Percentiles rank a stretch among this genome's conserved stretches.
These are phyloP conservation scores for Octomys mimax DNA, from an alignment of 2,797 vertebrate genomes.

Conservation along the genomic window DNA sequence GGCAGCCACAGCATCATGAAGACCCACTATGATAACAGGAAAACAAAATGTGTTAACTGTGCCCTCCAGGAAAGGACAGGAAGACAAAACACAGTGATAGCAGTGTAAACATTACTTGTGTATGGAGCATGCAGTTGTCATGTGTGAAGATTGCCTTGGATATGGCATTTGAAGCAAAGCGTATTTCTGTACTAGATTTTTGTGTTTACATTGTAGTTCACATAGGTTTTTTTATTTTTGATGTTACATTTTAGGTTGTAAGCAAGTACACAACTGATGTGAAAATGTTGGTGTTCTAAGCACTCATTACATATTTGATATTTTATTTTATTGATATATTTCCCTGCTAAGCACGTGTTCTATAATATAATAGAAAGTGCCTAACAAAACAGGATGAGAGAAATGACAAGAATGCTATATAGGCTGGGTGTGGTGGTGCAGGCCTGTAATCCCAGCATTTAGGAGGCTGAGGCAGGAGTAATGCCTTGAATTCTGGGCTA, in stretches of 20 bases:
- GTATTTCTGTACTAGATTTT: neutral
- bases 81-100: neutral
- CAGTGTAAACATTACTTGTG: neutral
- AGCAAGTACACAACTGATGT: neutral
- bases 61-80: neutral
- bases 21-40: neutral
- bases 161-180: neutral
- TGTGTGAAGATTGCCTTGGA: neutral
- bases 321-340: neutral
- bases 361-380: neutral
- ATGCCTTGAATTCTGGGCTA: too few species aligned
- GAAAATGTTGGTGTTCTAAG: neutral
- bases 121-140: neutral
- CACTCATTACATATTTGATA: neutral
- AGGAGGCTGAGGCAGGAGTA: too few species aligned
- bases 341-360: neutral
- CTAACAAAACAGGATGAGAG: neutral
- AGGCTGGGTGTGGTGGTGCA: too few species aligned
- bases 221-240: neutral
- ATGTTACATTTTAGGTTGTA: neutral
- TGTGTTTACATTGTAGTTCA: neutral
- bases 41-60: neutral
- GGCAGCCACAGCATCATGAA: neutral
- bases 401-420: neutral
- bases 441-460: too few species aligned